phyloP scores from a whole-genome alignment of 2,888 invertebrate genomes.

The Nomada hirtipes region DNA sequence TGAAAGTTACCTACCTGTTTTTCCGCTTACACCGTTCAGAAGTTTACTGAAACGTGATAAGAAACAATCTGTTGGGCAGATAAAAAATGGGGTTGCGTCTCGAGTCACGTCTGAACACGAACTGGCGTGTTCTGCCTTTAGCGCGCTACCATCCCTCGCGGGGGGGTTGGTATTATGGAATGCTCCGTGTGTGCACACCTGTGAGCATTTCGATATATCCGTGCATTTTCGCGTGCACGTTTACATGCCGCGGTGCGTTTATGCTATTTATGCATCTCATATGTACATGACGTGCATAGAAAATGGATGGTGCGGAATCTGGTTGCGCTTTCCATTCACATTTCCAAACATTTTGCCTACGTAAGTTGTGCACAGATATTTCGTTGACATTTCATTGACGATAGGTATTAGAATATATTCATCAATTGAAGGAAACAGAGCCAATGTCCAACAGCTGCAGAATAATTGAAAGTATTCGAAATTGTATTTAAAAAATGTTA shows the following conservation, averaged over 20 bases:
- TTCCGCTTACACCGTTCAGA: constrained; percentile 3
- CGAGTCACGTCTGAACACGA: constrained; percentile 81
- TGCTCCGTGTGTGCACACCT: constrained; percentile 66
- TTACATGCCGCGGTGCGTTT: constrained; percentile 4
- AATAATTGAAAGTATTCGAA: neutral
- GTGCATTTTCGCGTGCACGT: constrained; percentile 38
- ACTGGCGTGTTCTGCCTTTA: constrained; percentile 78
- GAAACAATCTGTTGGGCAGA: constrained; percentile 33
- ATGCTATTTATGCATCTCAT: constrained; percentile 38
- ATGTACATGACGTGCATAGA: neutral
- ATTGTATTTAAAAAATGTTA: constrained; percentile 1
- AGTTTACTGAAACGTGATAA: constrained; percentile 32
- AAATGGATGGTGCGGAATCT: neutral
- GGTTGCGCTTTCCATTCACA: neutral
- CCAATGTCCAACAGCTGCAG: neutral
- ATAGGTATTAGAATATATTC: neutral
- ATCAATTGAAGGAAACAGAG: neutral
- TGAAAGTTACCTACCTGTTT: constrained; percentile 52
- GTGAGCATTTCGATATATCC: constrained; percentile 62
- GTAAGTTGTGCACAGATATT: neutral
- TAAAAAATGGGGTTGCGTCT: constrained; percentile 75
- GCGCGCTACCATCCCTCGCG: constrained; percentile 60
- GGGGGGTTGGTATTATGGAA: constrained; percentile 60
- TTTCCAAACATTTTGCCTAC: no score
- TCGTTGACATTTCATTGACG: no score